Conservation (phyloP, 2,113 vertebrate genomes). For the Sphaerodactylus townsendi region DNA sequence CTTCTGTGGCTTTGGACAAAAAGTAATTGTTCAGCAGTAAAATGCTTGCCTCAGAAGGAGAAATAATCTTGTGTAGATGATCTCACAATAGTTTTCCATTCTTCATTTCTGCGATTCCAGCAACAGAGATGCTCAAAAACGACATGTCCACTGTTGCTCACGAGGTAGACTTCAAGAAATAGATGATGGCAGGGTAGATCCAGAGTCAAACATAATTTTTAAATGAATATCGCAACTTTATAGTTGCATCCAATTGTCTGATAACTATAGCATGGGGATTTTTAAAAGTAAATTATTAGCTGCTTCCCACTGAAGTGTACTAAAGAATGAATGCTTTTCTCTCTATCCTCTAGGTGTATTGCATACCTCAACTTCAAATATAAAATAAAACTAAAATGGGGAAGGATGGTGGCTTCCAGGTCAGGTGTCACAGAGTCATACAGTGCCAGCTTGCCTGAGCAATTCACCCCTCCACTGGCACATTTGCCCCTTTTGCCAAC, state of each 20-base stretch:
- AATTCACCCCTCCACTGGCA: no score
- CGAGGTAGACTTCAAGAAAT: not conserved
- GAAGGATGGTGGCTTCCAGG: no score
- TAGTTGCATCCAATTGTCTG: not conserved
- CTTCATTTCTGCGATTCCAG: slow-evolving; percentile 57
- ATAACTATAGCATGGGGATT: no score
- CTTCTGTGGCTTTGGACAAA: slow-evolving; percentile 57
- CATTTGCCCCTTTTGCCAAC: no score
- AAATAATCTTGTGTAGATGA: slow-evolving; percentile 65
- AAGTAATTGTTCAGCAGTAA: slow-evolving; percentile 67
- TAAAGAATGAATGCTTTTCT: not conserved
- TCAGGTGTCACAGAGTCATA: no score
- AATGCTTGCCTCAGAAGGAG: slow-evolving; percentile 69
- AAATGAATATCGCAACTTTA: not conserved
- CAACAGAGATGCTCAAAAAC: not conserved
- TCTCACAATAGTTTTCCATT: slow-evolving; percentile 70
- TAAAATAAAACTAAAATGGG: no score
- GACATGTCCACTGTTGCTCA: not conserved
- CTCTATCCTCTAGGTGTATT: not conserved
- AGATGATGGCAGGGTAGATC: not conserved
- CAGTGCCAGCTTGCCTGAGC: no score
- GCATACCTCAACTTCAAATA: no score
- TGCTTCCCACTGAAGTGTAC: not conserved
- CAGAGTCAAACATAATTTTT: not conserved
- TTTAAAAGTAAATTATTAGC: no score